phyloP scores from a whole-genome alignment of 1,140 invertebrate species.

The Drosophila novamexicana region DNA sequence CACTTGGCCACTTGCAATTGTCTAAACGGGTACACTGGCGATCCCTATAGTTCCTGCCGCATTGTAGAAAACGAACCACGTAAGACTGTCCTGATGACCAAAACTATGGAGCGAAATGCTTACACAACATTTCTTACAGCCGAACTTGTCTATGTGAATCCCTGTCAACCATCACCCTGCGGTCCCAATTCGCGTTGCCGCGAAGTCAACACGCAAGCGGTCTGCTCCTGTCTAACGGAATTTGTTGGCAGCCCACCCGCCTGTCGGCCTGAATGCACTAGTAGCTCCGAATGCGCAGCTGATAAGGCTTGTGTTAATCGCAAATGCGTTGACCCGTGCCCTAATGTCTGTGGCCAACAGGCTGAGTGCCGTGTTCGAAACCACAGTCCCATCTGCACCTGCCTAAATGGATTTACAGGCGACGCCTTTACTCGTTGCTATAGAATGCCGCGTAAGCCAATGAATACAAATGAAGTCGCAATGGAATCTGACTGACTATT shows the following conservation, averaged over 20 bases:
- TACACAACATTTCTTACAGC: conserved; percentile 53
- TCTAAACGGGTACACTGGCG: conserved; percentile 88
- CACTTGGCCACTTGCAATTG: conserved; percentile 91
- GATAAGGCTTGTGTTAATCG: conserved; percentile 91
- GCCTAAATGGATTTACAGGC: conserved; percentile 89
- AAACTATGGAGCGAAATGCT: not conserved
- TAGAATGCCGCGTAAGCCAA: conserved; percentile 85
- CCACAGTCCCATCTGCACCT: conserved; percentile 91
- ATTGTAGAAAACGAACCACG: conserved; percentile 86
- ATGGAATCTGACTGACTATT: not conserved
- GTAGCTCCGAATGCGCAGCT: conserved; percentile 90
- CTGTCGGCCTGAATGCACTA: conserved; percentile 90
- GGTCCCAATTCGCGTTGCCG: conserved; percentile 88
- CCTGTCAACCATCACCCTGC: conserved; percentile 90
- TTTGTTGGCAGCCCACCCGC: conserved; percentile 91
- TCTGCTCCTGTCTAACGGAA: conserved; percentile 90
- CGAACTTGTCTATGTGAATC: conserved; percentile 85
- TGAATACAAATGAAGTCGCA: conserved; percentile 41
- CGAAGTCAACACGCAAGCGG: conserved; percentile 87
- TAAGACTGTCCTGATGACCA: conserved; percentile 82
- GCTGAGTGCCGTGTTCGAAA: conserved; percentile 91
- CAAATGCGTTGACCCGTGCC: conserved; percentile 92
- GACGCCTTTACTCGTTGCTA: conserved; percentile 87
- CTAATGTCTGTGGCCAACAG: conserved; percentile 91
- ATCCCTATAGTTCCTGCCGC: conserved; percentile 87